A percentile compares a stretch with the other conserved stretches of the same genome.
Evolutionary conservation across 2,888 invertebrate species (phyloP).

Genomic region (Drosophila pseudotakahashii): DNA sequence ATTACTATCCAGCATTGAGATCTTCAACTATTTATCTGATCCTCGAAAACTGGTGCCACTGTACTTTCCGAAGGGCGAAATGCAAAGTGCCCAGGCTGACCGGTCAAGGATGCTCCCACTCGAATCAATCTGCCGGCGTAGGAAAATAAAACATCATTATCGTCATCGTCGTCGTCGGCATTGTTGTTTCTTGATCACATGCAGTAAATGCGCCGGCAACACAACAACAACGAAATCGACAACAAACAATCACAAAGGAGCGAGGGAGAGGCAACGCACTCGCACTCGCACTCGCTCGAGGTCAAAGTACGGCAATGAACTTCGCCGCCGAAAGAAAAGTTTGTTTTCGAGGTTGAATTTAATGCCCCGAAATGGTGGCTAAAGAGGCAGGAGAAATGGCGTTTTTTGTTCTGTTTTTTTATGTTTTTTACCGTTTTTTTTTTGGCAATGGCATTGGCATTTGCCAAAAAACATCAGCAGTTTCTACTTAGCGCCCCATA

Average conservation of each 20-base stretch:
- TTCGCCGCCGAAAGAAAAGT: constrained; percentile 61
- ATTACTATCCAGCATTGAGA: no score
- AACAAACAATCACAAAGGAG: constrained; percentile 33
- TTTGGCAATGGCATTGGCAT: constrained; percentile 55
- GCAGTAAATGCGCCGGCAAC: constrained; percentile 58
- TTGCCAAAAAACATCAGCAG: constrained; percentile 59
- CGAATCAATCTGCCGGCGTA: constrained; percentile 11
- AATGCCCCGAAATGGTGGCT: constrained; percentile 11
- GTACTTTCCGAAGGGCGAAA: not conserved
- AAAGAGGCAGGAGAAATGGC: constrained; percentile 24
- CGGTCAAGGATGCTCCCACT: constrained; percentile 19
- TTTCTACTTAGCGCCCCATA: constrained; percentile 66
- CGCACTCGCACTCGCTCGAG: constrained; percentile 32
- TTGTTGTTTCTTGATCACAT: constrained; percentile 23
- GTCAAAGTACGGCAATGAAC: constrained; percentile 73
- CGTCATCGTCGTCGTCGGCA: no score
- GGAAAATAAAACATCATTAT: constrained; percentile 12
- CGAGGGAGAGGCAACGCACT: constrained; percentile 59
- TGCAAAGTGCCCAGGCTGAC: constrained; percentile 11
- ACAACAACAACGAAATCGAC: constrained; percentile 17
- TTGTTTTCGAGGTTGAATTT: constrained; percentile 68
- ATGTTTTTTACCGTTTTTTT: constrained; percentile 6
- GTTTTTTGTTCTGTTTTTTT: not conserved
- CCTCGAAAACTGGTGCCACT: not conserved
- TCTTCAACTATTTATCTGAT: not conserved